These are phyloP conservation scores for Volucella inflata DNA, from an alignment of 2,888 invertebrate genomes.

Conservation along the genomic window DNA sequence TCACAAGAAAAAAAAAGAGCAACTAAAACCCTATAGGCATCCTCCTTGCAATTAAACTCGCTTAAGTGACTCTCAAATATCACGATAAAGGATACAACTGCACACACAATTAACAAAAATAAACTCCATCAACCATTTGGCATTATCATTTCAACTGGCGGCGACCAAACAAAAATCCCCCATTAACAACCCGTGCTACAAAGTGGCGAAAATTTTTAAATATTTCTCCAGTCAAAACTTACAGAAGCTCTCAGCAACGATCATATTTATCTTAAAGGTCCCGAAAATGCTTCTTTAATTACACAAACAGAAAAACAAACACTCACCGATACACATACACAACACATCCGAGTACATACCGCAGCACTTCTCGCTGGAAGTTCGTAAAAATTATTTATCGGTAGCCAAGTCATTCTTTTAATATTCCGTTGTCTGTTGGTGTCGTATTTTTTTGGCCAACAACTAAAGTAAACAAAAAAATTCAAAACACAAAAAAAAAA, in stretches of 20 bases:
- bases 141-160: slow-evolving; percentile 31
- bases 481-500: slow-evolving; percentile 63
- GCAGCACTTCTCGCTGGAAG: slow-evolving; percentile 20
- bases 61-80: slow-evolving; percentile 45
- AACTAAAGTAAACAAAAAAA: slow-evolving; percentile 72
- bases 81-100: slow-evolving; percentile 30
- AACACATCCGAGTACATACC: not conserved
- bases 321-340: slow-evolving; percentile 2
- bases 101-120: slow-evolving; percentile 19
- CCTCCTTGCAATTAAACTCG: not conserved
- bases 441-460: slow-evolving; percentile 4
- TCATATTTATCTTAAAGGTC: slow-evolving; percentile 70
- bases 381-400: slow-evolving; percentile 70
- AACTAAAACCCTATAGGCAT: no score
- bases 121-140: slow-evolving; percentile 19
- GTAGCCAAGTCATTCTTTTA: slow-evolving; percentile 60
- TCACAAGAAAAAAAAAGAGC: no score
- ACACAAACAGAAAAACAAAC: slow-evolving; percentile 50
- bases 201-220: slow-evolving; percentile 45
- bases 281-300: slow-evolving; percentile 59
- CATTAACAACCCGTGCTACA: not conserved
- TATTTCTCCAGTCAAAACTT: slow-evolving; percentile 68
- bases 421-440: slow-evolving; percentile 27
- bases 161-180: not conserved
- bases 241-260: slow-evolving; percentile 70